Evolutionary conservation across 1,140 invertebrate genomes (phyloP).

Genomic region (Drosophila carrolli): DNA sequence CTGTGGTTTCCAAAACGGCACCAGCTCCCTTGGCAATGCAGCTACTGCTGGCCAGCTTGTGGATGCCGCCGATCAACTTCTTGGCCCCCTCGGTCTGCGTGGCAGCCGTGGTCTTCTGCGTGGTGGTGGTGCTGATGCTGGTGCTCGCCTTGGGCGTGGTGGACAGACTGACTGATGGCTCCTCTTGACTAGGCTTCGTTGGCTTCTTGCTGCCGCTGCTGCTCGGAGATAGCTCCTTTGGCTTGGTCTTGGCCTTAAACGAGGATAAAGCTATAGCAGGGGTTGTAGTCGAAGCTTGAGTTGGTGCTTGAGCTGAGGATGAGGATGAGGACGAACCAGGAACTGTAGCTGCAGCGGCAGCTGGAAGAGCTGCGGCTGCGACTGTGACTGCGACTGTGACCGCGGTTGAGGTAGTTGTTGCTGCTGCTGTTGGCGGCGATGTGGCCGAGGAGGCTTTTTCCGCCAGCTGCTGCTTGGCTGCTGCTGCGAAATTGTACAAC

Average conservation of each 20-base stretch:
- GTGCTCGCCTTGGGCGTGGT: conserved; percentile 3
- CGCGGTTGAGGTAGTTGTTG: conserved; percentile 38
- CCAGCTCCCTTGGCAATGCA: conserved; percentile 26
- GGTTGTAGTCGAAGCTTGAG: not conserved
- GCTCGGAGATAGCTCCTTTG: conserved; percentile 37
- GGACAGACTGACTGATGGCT: conserved; percentile 9
- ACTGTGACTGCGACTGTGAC: not conserved
- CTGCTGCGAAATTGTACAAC: conserved; percentile 73
- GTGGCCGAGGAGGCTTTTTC: conserved; percentile 26
- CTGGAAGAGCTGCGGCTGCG: not conserved
- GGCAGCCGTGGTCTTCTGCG: conserved; percentile 53
- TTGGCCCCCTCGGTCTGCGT: conserved; percentile 65
- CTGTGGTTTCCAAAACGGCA: conserved; percentile 7
- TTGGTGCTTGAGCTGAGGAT: conserved; percentile 8
- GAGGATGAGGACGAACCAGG: conserved; percentile 21
- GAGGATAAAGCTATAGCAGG: not conserved
- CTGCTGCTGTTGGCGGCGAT: conserved; percentile 4
- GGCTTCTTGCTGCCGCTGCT: conserved; percentile 30
- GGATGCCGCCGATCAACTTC: conserved; percentile 23
- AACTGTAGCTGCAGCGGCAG: conserved; percentile 1
- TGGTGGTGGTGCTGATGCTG: conserved; percentile 5
- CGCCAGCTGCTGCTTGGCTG: conserved; percentile 56
- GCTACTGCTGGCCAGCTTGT: conserved; percentile 9
- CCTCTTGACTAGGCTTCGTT: conserved; percentile 52
- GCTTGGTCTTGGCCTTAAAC: conserved; percentile 50